These are phyloP conservation scores for Cyaniris semiargus DNA, from an alignment of 2,888 invertebrate species.

Conservation along the genomic window DNA sequence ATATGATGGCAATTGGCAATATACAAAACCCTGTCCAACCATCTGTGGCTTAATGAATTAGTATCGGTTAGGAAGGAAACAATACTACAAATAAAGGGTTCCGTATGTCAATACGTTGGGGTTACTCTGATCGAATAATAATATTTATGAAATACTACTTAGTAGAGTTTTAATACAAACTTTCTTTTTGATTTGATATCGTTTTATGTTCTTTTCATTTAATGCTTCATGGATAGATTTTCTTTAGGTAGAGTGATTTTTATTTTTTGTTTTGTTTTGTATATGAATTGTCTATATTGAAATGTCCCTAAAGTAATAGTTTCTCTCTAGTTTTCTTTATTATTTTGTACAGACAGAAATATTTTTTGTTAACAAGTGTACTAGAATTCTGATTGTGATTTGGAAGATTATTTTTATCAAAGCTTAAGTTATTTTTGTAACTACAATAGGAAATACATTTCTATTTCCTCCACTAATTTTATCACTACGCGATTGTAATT, in stretches of 20 bases:
- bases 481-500: neutral
- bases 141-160: slow-evolving; percentile 16
- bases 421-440: neutral
- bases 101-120: slow-evolving; percentile 68
- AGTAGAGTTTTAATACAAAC: neutral
- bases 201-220: neutral
- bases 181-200: neutral
- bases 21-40: slow-evolving; percentile 10
- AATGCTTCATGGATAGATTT: neutral
- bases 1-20: neutral
- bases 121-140: neutral
- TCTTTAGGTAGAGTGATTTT: neutral
- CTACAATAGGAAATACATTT: neutral
- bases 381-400: neutral
- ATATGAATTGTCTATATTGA: too few relatives aligned
- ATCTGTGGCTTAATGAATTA: slow-evolving; percentile 66
- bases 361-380: neutral
- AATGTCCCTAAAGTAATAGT: too few relatives aligned
- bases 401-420: too few relatives aligned
- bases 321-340: too few relatives aligned
- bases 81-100: slow-evolving; percentile 75
- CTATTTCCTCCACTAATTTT: neutral
- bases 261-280: too few relatives aligned
- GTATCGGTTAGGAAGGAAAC: slow-evolving; percentile 67
- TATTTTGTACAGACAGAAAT: too few relatives aligned